Evolutionary conservation across 2,888 invertebrate genomes (phyloP).

Genomic region (Leptopilina myrica): DNA sequence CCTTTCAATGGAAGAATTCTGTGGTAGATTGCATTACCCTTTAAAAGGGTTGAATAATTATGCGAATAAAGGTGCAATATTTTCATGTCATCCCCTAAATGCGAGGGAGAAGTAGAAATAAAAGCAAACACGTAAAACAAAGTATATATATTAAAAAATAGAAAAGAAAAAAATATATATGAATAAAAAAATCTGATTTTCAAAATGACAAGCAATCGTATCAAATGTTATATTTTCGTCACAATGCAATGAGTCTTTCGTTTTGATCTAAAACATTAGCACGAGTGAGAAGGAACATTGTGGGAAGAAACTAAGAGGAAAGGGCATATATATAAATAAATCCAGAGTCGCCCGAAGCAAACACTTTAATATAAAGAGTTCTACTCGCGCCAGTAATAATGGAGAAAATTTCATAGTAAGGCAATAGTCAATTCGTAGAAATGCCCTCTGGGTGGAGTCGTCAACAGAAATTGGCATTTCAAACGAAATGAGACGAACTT

Average conservation of each 20-base stretch:
- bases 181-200: constrained; percentile 58
- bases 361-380: constrained; percentile 70
- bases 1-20: constrained; percentile 44
- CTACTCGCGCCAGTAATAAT: constrained; percentile 5
- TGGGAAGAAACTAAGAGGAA: constrained; percentile 59
- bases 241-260: constrained; percentile 70
- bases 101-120: neutral
- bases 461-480: constrained; percentile 60
- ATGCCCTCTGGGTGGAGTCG: constrained; percentile 61
- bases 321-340: constrained; percentile 63
- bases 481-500: constrained; percentile 50
- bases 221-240: constrained; percentile 75
- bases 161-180: too few species aligned
- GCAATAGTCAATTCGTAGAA: constrained; percentile 54
- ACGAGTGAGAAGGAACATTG: constrained; percentile 44
- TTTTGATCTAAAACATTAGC: constrained; percentile 58
- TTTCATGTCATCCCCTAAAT: constrained; percentile 40
- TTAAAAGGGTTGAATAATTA: constrained; percentile 58
- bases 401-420: constrained; percentile 49
- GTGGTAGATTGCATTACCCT: constrained; percentile 53
- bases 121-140: constrained; percentile 40
- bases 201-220: constrained; percentile 69
- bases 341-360: constrained; percentile 72
- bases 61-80: constrained; percentile 50
- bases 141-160: neutral